Conservation (phyloP, 2,888 invertebrate species). For the Zaprionus obscuricornis region DNA sequence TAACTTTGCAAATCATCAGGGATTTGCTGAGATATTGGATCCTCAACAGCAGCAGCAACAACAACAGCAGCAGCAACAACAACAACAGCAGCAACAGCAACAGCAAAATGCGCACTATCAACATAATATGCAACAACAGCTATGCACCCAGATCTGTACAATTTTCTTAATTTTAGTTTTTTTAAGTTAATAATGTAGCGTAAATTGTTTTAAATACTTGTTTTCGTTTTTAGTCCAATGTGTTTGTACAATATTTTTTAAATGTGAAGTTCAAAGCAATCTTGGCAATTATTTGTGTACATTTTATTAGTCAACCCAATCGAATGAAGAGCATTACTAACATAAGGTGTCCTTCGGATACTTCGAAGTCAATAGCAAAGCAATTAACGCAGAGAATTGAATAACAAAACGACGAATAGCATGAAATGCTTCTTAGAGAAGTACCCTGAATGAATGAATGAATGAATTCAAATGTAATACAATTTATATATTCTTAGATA, state of each 20-base stretch:
- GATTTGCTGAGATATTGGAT: slow-evolving; percentile 56
- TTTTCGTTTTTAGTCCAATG: slow-evolving; percentile 73
- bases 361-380: slow-evolving; percentile 53
- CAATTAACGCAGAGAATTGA: slow-evolving; percentile 67
- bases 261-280: not conserved
- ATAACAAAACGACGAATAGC: slow-evolving; percentile 73
- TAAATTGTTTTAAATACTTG: slow-evolving; percentile 66
- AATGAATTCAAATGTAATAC: slow-evolving; percentile 53
- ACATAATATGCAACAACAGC: slow-evolving; percentile 50
- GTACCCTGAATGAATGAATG: slow-evolving; percentile 47
- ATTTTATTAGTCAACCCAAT: slow-evolving; percentile 40
- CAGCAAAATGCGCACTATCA: slow-evolving; percentile 57
- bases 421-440: slow-evolving; percentile 71
- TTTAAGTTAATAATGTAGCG: slow-evolving; percentile 59
- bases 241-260: slow-evolving; percentile 63
- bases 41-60: slow-evolving; percentile 62
- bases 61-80: slow-evolving; percentile 61
- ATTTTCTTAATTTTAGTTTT: slow-evolving; percentile 47
- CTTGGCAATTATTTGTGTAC: slow-evolving; percentile 45
- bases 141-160: slow-evolving; percentile 60
- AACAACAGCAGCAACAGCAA: slow-evolving; percentile 51
- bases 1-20: slow-evolving; percentile 66
- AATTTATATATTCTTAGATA: slow-evolving; percentile 59
- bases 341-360: slow-evolving; percentile 12
- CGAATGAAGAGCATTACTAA: slow-evolving; percentile 16